Base-by-base conservation (phyloP, 2,797 vertebrate genomes). In the Cichlasoma orientale region DNA sequence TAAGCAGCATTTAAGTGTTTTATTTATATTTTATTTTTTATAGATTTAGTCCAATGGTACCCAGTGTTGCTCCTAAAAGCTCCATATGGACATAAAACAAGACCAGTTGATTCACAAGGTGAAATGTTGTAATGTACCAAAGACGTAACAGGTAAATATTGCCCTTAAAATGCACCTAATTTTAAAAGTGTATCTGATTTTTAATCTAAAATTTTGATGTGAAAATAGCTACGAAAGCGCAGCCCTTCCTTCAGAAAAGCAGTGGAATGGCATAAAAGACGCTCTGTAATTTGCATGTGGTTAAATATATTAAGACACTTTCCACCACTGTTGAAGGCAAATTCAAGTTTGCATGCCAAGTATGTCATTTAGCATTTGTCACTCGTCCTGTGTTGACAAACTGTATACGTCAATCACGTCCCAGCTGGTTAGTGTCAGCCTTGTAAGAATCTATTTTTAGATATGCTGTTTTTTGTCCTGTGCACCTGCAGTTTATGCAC, bases 401-500 rank as follows among this genome's bases (percentile, higher is more conserved):
- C n/a, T 72, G 59, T 38, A 50, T 57, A 14, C 13, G 47, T 80
- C 71, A 53, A 6, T 77, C 72, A 25, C 11, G 80, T 79, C 74
- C 33, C 86, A 75, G 77, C 88, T 84, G 86, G 66, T 86, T 59
- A 52, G 31, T 44, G 74, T 82, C 47, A 55, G 54, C 29, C 57
- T 27, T 7, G 11, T 68, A 44, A 79, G 72, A 77, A 36, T 7
- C 73, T 27, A 2, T 44, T 77, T 88, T 87, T 86, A 88, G 75
- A 69, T 29, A 5, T 27, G 23, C 41, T 38, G 14, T 11, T 72
- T 73, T 86, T 74, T 53, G 50, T 36, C 36, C 55, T 16, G 27
- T 90, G 83, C 85, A 90, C 81, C 90, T 91, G 83, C 82, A 74
- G 68, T 38, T 66, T 69, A 80, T 80, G 76, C 85, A 78, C 79